Evolutionary conservation across 2,888 invertebrate species (phyloP).

Genomic region (Clepsis dumicolana): DNA sequence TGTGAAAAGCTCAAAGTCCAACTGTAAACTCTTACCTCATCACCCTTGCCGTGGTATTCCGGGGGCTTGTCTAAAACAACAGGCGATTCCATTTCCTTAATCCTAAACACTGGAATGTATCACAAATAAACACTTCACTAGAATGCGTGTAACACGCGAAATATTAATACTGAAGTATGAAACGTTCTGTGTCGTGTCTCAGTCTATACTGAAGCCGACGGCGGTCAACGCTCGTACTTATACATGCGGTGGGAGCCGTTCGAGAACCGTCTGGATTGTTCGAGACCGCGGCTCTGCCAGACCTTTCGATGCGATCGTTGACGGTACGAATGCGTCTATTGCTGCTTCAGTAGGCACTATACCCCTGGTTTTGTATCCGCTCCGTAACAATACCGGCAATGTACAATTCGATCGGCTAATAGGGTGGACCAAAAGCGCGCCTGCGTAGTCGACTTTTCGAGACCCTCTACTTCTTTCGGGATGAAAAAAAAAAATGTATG

Average conservation of each 20-base stretch:
- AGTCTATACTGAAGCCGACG: constrained; percentile 70
- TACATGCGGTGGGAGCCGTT: constrained; percentile 59
- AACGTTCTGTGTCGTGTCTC: constrained; percentile 63
- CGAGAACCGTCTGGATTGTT: constrained; percentile 61
- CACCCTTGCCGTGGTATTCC: constrained; percentile 82
- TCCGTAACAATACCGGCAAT: constrained; percentile 24
- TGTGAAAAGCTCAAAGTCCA: constrained; percentile 43
- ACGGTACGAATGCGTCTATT: constrained; percentile 22
- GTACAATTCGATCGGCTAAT: constrained; percentile 17
- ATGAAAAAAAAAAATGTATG: not conserved
- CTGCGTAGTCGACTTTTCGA: constrained; percentile 47
- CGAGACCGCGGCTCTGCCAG: constrained; percentile 57
- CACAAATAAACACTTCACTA: constrained; percentile 74
- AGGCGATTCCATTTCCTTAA: constrained; percentile 85
- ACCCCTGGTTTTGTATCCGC: constrained; percentile 42
- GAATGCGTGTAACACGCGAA: constrained; percentile 53
- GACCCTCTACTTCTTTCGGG: constrained; percentile 38
- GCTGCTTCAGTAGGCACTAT: constrained; percentile 42
- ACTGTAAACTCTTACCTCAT: constrained; percentile 77
- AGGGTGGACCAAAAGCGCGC: constrained; percentile 39
- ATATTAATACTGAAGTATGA: constrained; percentile 53
- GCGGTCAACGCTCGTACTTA: constrained; percentile 66
- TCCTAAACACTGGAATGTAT: constrained; percentile 73
- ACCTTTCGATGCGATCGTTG: constrained; percentile 32
- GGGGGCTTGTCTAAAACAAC: constrained; percentile 87